Conservation (phyloP, 2,797 vertebrate species). For the Halcyon smyrnensis region DNA sequence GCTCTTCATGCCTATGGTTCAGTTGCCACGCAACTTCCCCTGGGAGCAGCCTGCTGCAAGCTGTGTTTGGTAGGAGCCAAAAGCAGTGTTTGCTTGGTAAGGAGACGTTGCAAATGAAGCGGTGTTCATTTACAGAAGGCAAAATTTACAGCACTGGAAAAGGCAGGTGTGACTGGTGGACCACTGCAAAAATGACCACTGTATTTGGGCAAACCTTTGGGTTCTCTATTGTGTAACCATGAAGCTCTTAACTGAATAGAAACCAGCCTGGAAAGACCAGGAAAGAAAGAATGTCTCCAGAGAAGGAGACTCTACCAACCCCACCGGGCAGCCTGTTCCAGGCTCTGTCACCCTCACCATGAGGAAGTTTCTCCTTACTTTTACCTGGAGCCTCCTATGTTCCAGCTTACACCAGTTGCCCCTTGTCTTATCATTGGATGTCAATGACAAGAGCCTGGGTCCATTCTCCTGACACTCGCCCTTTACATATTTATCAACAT, state of each 20-base stretch:
- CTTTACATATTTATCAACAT: too few relatives aligned
- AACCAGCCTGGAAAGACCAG: conserved; percentile 9
- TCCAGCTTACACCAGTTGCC: too few relatives aligned
- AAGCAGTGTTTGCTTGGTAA: neutral
- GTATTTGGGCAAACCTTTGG: neutral
- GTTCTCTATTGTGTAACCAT: neutral
- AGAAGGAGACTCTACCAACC: too few relatives aligned
- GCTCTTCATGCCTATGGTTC: neutral
- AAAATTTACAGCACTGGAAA: neutral
- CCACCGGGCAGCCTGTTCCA: too few relatives aligned
- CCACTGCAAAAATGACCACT: neutral
- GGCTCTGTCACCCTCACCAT: too few relatives aligned
- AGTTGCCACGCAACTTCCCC: rapidly evolving
- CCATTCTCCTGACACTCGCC: too few relatives aligned
- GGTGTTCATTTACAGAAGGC: neutral
- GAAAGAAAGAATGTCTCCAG: neutral
- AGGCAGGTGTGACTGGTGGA: neutral
- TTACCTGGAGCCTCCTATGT: too few relatives aligned
- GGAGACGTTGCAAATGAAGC: neutral
- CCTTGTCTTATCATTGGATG: too few relatives aligned
- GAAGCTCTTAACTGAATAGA: neutral
- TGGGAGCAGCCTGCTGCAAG: neutral
- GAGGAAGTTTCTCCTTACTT: too few relatives aligned
- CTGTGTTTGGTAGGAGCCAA: neutral
- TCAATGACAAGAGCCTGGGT: too few relatives aligned